Evolutionary conservation across 2,888 invertebrate genomes (phyloP), one percentile per base, ranked within the genome.

Genomic region (Diachrysia chrysitis): DNA sequence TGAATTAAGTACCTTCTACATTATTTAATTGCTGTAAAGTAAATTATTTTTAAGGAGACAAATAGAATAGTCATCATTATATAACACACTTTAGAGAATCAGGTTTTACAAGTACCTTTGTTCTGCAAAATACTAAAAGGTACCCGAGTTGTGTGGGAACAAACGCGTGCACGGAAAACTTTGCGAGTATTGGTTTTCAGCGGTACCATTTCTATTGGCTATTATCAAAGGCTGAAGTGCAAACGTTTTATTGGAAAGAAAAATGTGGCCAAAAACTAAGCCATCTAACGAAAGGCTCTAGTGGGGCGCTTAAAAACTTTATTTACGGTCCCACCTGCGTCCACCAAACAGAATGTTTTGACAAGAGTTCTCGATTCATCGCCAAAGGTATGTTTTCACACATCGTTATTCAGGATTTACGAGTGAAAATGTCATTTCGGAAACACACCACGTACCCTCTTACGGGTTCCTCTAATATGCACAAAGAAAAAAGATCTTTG

Each of bases 401-500:
- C 90, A 87, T 87, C 88, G 87, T 90, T 90, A 90, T 89, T 86
- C 84, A 80, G 84, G 87, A 87, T 90, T 91, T 89, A 87, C 87
- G 84, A 85, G 83, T 81, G 78, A 73, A 88, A 89, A 88, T 88
- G 87, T 83, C 87, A 87, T 91, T 91, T 87, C 69, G 81, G 81
- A 91, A 89, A 89, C 89, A 85, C 79, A 73, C 86, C 90, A 89
- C 91, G 92, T 89, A 85, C 83, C 85, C 86, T 87, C 89, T 89
- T 85, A 90, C 83, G 83, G 83, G 78, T 83, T 85, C 83, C 83
- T 92, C 86, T 91, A 92, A 91, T 92, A 93, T 93, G 91, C 90
- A 92, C 93, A 92, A 90, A 93, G 92, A 90, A 91, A 89, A 86
- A 89, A 86, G 86, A 89, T 87, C 85, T 88, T 84, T 87, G 84